These are phyloP conservation scores for Sebastes melanostomus DNA, from an alignment of 2,797 vertebrate species.

Conservation along the genomic window DNA sequence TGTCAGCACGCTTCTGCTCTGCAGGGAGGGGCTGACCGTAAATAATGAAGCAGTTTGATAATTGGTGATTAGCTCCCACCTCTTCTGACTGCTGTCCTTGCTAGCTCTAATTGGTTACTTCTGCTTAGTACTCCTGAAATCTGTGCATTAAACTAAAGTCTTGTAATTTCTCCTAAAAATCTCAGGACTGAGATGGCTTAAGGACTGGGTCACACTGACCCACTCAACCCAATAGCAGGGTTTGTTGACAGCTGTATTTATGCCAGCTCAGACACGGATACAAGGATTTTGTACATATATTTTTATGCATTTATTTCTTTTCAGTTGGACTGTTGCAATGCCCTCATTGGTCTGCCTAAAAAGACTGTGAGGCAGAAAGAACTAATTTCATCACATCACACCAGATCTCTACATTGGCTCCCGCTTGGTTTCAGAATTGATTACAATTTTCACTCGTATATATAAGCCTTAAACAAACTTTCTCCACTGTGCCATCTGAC, in stretches of 20 bases:
- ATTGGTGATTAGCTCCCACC: not conserved
- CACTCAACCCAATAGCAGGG: not conserved
- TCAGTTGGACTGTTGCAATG: not conserved
- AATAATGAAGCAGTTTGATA: not conserved
- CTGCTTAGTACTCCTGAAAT: not conserved
- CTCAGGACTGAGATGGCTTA: not conserved
- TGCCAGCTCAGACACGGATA: too few species aligned
- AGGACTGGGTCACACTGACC: not conserved
- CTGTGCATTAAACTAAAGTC: not conserved
- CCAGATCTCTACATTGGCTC: not conserved
- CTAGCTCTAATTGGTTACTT: not conserved
- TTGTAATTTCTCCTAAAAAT: not conserved
- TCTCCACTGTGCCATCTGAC: not conserved
- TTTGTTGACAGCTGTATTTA: not conserved
- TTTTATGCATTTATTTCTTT: not conserved
- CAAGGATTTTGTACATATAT: not conserved
- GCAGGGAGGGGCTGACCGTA: not conserved
- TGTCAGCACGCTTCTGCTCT: not conserved
- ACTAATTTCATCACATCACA: not conserved
- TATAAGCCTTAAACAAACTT: not conserved
- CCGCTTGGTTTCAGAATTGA: not conserved
- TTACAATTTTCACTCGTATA: not conserved
- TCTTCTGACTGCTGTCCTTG: not conserved
- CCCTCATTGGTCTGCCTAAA: not conserved
- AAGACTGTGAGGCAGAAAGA: not conserved